These are phyloP conservation scores for Channa maculata DNA, from an alignment of 2,113 vertebrate species.

Conservation along the genomic window DNA sequence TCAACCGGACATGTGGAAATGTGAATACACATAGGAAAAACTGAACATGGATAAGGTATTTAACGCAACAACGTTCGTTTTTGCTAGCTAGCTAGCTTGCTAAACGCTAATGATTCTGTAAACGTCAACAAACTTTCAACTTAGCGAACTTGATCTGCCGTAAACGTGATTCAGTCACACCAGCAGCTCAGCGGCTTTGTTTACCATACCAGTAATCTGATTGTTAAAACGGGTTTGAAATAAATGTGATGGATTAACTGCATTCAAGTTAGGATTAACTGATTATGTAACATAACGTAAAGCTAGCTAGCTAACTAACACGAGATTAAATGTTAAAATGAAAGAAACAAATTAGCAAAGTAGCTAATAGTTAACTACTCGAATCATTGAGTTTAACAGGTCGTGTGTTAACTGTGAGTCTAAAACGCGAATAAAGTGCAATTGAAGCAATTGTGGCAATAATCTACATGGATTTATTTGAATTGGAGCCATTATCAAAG, in stretches of 20 bases:
- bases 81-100: constrained; percentile 8
- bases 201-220: not conserved
- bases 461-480: not conserved
- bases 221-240: not conserved
- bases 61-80: not conserved
- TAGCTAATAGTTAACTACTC: not conserved
- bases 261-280: not conserved
- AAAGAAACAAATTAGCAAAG: not conserved
- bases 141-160: constrained; percentile 8
- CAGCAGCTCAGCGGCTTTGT: not conserved
- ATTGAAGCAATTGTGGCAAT: not conserved
- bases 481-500: constrained; percentile 17
- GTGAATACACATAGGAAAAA: constrained; percentile 25
- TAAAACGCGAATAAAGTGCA: not conserved
- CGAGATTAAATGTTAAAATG: not conserved
- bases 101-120: not conserved
- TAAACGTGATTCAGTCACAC: no score
- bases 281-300: not conserved
- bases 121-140: constrained; percentile 6
- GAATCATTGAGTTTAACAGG: not conserved
- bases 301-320: no score
- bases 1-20: constrained; percentile 11
- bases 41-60: constrained; percentile 67
- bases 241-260: not conserved
- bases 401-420: no score